Evolutionary conservation across 2,888 invertebrate genomes (phyloP).

Genomic region (Apamea anceps): DNA sequence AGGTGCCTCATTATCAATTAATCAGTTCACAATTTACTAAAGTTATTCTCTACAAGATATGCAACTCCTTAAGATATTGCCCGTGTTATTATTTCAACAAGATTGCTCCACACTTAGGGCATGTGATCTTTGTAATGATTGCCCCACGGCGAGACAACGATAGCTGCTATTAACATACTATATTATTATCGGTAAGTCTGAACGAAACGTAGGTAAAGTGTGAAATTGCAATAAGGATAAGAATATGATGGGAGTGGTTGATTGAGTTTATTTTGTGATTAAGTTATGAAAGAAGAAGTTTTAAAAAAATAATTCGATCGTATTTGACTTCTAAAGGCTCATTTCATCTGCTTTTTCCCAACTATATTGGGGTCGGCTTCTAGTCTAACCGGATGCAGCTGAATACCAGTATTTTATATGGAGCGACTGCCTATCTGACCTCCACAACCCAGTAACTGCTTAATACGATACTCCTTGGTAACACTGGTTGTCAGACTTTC

Average conservation of each 20-base stretch:
- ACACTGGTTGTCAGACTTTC: too few relatives aligned
- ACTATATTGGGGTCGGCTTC: too few relatives aligned
- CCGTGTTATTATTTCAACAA: conserved; percentile 55
- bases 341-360: too few relatives aligned
- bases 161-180: conserved; percentile 55
- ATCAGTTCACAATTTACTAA: conserved; percentile 24
- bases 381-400: too few relatives aligned
- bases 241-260: not conserved
- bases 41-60: not conserved
- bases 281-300: too few relatives aligned
- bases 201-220: conserved; percentile 47
- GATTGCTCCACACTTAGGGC: conserved; percentile 45
- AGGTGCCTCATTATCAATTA: conserved; percentile 19
- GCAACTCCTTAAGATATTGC: conserved; percentile 12
- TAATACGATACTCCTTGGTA: too few relatives aligned
- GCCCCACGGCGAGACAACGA: conserved; percentile 52
- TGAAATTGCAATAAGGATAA: conserved; percentile 52
- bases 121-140: conserved; percentile 63
- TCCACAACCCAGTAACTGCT: too few relatives aligned
- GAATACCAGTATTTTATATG: too few relatives aligned
- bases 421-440: too few relatives aligned
- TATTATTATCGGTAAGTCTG: conserved; percentile 45
- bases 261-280: conserved; percentile 10
- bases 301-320: too few relatives aligned
- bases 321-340: too few relatives aligned